Percentiles rank a stretch among this genome's conserved stretches.
Evolutionary conservation across 2,797 vertebrate species (phyloP).

Genomic region (Phoxinus dragarum): DNA sequence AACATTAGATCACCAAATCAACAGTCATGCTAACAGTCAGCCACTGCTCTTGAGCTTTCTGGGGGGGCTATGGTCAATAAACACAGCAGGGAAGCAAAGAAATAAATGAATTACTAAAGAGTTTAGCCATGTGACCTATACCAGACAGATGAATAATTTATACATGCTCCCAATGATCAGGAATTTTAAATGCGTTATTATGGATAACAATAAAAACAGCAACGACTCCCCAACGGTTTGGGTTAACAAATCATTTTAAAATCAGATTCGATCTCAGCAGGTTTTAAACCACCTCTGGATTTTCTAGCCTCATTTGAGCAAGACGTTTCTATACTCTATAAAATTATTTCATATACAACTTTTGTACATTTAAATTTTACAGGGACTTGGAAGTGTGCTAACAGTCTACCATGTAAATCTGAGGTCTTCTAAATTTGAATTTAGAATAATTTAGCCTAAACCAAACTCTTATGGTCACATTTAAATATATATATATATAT

Average conservation of each 20-base stretch:
- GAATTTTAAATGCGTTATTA: constrained; percentile 40
- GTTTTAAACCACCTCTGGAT: constrained; percentile 15
- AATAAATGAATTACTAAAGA: constrained; percentile 63
- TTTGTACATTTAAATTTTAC: background rate
- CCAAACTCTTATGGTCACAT: background rate
- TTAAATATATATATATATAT: background rate
- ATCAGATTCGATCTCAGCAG: constrained; percentile 30
- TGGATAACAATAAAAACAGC: background rate
- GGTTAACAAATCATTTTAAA: constrained; percentile 30
- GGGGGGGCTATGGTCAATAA: constrained; percentile 36
- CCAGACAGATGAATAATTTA: constrained; percentile 60
- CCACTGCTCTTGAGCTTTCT: background rate
- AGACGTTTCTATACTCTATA: background rate
- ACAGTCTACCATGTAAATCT: background rate
- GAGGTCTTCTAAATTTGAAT: background rate
- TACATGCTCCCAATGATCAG: constrained; percentile 61
- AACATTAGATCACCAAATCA: constrained; percentile 12
- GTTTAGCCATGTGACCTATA: constrained; percentile 69
- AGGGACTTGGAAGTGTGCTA: background rate
- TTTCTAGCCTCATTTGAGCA: constrained; percentile 19
- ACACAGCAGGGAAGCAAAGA: constrained; percentile 36
- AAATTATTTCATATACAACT: background rate
- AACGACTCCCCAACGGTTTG: constrained; percentile 2
- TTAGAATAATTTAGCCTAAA: background rate
- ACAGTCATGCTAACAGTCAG: background rate